These are phyloP conservation scores for Allophyes oxyacanthae DNA, from an alignment of 2,888 invertebrate genomes.

Conservation along the genomic window DNA sequence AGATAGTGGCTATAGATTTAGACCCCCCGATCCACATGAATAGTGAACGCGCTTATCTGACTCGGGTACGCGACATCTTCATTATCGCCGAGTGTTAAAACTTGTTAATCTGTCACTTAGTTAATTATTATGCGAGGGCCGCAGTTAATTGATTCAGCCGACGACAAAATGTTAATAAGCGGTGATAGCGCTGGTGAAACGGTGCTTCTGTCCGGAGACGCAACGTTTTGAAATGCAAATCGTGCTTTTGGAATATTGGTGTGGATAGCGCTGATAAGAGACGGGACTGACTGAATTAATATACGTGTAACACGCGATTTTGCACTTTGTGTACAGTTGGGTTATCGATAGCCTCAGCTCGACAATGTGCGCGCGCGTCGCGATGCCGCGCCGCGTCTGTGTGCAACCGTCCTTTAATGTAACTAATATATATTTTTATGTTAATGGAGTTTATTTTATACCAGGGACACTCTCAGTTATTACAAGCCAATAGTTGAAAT, in stretches of 20 bases:
- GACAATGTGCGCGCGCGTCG: constrained; percentile 11
- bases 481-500: constrained; percentile 9
- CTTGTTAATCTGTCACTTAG: constrained; percentile 85
- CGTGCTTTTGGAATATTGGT: constrained; percentile 73
- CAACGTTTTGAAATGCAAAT: constrained; percentile 77
- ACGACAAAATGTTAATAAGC: constrained; percentile 88
- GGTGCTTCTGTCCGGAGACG: constrained; percentile 56
- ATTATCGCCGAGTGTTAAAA: constrained; percentile 87
- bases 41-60: constrained; percentile 66
- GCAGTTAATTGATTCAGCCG: constrained; percentile 84
- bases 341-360: constrained; percentile 44
- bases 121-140: constrained; percentile 85
- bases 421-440: constrained; percentile 38
- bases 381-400: background rate
- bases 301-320: constrained; percentile 77
- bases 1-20: constrained; percentile 43
- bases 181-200: constrained; percentile 69
- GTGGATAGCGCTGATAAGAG: constrained; percentile 74
- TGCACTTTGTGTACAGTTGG: constrained; percentile 64
- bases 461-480: constrained; percentile 7
- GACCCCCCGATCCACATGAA: constrained; percentile 70
- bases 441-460: constrained; percentile 30
- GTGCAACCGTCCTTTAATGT: constrained; percentile 26
- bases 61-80: constrained; percentile 81
- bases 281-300: constrained; percentile 74